Conservation (phyloP, 2,797 vertebrate species). For the Benthosema pterotum region DNA sequence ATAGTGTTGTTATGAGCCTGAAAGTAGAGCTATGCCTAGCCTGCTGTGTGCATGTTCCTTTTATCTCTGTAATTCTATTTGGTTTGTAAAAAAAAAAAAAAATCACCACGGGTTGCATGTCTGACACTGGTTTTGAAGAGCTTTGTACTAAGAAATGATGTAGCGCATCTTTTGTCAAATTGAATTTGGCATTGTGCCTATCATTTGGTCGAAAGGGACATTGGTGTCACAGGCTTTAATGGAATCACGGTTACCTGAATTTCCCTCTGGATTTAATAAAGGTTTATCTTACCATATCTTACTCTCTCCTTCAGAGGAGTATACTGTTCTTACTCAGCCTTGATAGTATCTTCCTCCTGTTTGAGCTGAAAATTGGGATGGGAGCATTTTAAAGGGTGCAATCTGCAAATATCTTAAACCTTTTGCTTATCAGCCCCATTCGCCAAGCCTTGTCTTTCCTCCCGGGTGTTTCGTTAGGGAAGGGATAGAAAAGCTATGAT, state of each 20-base stretch:
- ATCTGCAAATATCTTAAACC: neutral
- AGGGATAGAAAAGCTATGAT: neutral
- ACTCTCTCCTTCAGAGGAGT: slow-evolving; percentile 19
- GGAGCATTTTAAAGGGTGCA: slow-evolving; percentile 7
- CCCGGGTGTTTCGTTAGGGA: neutral
- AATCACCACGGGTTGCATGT: neutral
- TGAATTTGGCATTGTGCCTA: slow-evolving; percentile 6
- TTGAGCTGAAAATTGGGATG: slow-evolving; percentile 14
- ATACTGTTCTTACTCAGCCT: slow-evolving; percentile 8
- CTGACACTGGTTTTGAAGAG: slow-evolving; percentile 1
- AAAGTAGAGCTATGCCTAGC: neutral
- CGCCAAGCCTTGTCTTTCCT: neutral
- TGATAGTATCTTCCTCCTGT: slow-evolving; percentile 23
- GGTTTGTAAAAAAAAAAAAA: neutral
- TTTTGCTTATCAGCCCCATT: neutral
- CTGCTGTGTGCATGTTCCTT: no score
- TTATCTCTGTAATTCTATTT: neutral
- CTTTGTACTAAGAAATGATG: slow-evolving; percentile 4
- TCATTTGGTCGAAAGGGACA: slow-evolving; percentile 9
- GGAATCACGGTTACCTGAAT: neutral
- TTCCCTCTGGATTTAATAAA: no score
- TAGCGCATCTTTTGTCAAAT: neutral
- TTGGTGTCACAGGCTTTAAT: slow-evolving; percentile 15
- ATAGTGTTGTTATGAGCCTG: neutral
- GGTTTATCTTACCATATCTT: neutral